Conservation (phyloP, 1,140 invertebrate genomes). For the Cryptotermes secundus region DNA sequence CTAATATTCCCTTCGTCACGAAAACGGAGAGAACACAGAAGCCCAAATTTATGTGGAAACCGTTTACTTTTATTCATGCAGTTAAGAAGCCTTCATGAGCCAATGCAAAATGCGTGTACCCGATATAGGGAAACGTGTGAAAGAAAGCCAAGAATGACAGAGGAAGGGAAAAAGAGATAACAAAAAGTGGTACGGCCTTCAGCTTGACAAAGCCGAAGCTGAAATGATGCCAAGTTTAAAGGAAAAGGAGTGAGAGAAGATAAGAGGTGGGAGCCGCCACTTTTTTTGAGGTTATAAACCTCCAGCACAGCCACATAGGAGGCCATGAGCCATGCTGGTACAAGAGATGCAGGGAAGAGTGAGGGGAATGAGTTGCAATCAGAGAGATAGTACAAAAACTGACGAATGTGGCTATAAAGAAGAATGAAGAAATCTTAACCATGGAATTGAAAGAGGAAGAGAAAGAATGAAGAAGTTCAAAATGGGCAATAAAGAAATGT, state of each 20-base stretch:
- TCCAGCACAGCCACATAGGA: not conserved
- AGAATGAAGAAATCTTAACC: not conserved
- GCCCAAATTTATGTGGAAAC: not conserved
- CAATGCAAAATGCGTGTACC: not conserved
- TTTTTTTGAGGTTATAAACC: not conserved
- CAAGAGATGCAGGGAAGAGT: not conserved
- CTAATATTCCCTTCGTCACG: too few relatives aligned
- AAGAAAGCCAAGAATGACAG: not conserved
- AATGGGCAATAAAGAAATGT: not conserved
- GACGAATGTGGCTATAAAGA: not conserved
- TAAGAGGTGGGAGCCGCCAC: not conserved
- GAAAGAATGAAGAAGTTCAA: not conserved
- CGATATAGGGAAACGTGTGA: not conserved
- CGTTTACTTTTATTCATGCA: not conserved
- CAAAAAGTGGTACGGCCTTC: not conserved
- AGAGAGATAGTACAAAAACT: not conserved
- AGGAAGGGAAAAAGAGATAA: not conserved
- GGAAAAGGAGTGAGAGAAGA: not conserved
- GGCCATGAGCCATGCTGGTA: not conserved
- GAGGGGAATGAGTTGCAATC: not conserved
- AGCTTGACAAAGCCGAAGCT: not conserved
- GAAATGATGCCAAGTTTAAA: conserved; percentile 6
- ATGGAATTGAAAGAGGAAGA: not conserved
- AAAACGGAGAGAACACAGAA: too few relatives aligned
- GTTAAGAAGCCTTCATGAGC: not conserved